These are phyloP conservation scores for Nasonia longicornis DNA, from an alignment of 1,140 invertebrate species.

Conservation along the genomic window DNA sequence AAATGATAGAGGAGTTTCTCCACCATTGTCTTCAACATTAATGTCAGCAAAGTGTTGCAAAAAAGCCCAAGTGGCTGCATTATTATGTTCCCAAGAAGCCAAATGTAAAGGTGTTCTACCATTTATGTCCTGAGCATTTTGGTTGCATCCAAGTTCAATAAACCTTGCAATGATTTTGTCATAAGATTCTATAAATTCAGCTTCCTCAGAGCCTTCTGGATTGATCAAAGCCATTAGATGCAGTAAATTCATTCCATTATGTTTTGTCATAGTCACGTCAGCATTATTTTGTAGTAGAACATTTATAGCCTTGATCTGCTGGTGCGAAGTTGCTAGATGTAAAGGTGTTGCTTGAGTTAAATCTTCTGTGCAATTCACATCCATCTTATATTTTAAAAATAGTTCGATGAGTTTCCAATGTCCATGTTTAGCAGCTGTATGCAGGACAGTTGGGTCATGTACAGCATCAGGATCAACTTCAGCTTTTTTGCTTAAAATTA, in stretches of 20 bases:
- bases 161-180: slow-evolving; percentile 18
- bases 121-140: slow-evolving; percentile 30
- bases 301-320: slow-evolving; percentile 1
- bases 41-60: slow-evolving; percentile 30
- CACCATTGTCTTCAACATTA: slow-evolving; percentile 32
- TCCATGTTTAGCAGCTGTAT: slow-evolving; percentile 36
- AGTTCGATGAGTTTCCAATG: slow-evolving; percentile 6
- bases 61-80: slow-evolving; percentile 7
- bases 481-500: slow-evolving; percentile 25
- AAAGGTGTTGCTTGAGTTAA: slow-evolving; percentile 19
- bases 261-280: neutral
- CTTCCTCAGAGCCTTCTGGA: neutral
- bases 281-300: slow-evolving; percentile 7
- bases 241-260: slow-evolving; percentile 27
- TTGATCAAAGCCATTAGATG: slow-evolving; percentile 34
- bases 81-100: slow-evolving; percentile 23
- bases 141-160: slow-evolving; percentile 20
- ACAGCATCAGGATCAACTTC: slow-evolving; percentile 21
- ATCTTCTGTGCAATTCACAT: slow-evolving; percentile 32
- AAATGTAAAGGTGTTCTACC: slow-evolving; percentile 36
- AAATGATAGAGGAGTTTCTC: slow-evolving; percentile 32
- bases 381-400: slow-evolving; percentile 28
- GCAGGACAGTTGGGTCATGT: slow-evolving; percentile 28
- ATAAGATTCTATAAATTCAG: slow-evolving; percentile 31
- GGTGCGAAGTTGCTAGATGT: slow-evolving; percentile 29